Evolutionary conservation across 2,113 vertebrate genomes (phyloP).

Genomic region (Hucho hucho): DNA sequence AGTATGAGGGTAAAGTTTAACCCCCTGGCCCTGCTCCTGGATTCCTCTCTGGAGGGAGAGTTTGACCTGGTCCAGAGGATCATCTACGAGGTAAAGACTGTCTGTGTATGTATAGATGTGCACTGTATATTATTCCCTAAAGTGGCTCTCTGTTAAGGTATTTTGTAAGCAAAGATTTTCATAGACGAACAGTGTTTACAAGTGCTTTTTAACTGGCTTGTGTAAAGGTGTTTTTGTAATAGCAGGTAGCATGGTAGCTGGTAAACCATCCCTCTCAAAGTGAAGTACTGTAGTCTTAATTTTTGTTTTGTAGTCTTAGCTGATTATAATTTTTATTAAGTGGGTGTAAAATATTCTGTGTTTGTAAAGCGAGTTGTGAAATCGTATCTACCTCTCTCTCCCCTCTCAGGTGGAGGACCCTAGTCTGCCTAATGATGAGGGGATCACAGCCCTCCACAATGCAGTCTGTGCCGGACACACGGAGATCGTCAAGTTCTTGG

Average conservation of each 20-base stretch:
- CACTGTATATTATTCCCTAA: neutral
- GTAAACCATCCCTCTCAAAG: no score
- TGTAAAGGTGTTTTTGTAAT: neutral
- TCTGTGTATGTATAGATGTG: neutral
- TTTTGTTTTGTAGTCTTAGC: no score
- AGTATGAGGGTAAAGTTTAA: constrained; percentile 97
- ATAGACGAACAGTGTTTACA: neutral
- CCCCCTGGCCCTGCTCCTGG: constrained; percentile 90
- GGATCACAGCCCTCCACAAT: constrained; percentile 96
- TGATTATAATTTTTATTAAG: no score
- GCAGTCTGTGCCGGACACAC: constrained; percentile 96
- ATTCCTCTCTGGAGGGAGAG: constrained; percentile 97
- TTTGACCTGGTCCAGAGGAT: constrained; percentile 97
- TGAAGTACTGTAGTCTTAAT: no score
- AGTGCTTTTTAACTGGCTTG: neutral
- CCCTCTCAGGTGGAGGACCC: constrained; percentile 88
- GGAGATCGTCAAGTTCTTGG: constrained; percentile 94
- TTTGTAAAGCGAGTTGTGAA: no score
- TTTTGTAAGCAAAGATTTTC: neutral
- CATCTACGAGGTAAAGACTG: constrained; percentile 89
- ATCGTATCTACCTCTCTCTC: neutral
- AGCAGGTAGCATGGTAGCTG: no score
- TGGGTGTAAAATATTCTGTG: no score
- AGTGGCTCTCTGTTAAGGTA: neutral
- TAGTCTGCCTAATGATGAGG: constrained; percentile 94